These are phyloP conservation scores for Perdita meconis DNA, from an alignment of 2,888 invertebrate genomes.

Conservation along the genomic window DNA sequence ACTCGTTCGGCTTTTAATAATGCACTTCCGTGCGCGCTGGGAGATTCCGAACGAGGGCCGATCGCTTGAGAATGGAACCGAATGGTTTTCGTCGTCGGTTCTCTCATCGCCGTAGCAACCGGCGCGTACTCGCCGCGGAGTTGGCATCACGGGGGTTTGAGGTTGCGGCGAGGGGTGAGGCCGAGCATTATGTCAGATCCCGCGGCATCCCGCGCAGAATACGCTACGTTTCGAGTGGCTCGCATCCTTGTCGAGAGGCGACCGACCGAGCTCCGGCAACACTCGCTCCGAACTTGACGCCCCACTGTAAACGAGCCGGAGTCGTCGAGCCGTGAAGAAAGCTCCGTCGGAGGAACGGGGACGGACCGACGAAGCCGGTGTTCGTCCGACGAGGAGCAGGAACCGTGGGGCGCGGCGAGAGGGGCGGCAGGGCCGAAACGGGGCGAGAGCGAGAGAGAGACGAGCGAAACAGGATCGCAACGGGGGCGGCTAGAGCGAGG, in stretches of 20 bases:
- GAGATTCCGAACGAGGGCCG: conserved; percentile 68
- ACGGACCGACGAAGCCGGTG: not conserved
- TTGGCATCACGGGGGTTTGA: conserved; percentile 7
- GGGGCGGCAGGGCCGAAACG: no score
- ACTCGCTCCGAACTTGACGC: conserved; percentile 71
- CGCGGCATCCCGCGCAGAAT: conserved; percentile 53
- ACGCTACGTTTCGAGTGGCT: conserved; percentile 77
- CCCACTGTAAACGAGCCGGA: conserved; percentile 68
- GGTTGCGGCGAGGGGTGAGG: conserved; percentile 23
- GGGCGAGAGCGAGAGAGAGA: no score
- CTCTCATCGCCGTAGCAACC: conserved; percentile 78
- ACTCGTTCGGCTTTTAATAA: conserved; percentile 77
- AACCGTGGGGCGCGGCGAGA: no score
- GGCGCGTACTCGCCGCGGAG: conserved; percentile 22
- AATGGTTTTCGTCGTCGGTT: conserved; percentile 70
- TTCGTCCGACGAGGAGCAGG: not conserved
- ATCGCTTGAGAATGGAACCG: conserved; percentile 66
- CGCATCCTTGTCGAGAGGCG: conserved; percentile 78
- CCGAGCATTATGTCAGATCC: conserved; percentile 60
- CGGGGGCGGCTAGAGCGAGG: conserved; percentile 10
- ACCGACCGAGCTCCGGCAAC: conserved; percentile 72
- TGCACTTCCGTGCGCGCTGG: conserved; percentile 70
- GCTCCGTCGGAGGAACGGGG: conserved; percentile 25
- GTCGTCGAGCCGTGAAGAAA: conserved; percentile 55
- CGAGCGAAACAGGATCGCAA: not conserved